These are phyloP conservation scores for Lathronympha strigana DNA, from an alignment of 2,888 invertebrate species.

Conservation along the genomic window DNA sequence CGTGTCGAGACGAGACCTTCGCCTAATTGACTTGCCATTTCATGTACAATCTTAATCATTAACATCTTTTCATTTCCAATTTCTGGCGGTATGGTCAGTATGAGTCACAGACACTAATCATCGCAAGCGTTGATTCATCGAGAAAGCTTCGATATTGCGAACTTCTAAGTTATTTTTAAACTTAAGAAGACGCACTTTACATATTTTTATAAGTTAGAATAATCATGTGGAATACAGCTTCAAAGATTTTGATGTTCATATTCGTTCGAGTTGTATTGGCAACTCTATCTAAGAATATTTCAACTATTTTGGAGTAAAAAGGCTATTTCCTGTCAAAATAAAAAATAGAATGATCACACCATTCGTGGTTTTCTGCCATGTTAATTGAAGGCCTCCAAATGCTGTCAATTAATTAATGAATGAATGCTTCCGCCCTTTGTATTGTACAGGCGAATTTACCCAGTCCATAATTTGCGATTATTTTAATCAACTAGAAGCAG, in stretches of 20 bases:
- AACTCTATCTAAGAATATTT: too few relatives aligned
- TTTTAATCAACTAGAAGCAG: conserved; percentile 1
- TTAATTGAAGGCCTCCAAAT: conserved; percentile 4
- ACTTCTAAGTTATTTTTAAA: not conserved
- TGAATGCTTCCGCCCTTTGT: conserved; percentile 8
- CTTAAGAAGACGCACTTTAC: not conserved
- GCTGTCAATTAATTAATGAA: conserved; percentile 15
- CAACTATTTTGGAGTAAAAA: too few relatives aligned
- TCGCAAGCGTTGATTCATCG: conserved; percentile 35
- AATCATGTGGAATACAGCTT: not conserved
- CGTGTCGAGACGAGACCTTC: too few relatives aligned
- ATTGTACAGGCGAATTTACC: conserved; percentile 6
- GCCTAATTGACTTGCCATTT: not conserved
- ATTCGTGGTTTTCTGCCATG: not conserved
- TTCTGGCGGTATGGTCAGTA: not conserved
- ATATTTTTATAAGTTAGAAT: not conserved
- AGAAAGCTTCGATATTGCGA: conserved; percentile 7
- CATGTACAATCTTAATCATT: not conserved
- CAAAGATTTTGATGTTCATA: too few relatives aligned
- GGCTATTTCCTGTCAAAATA: not conserved
- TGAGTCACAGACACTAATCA: conserved; percentile 33
- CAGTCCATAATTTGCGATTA: not conserved
- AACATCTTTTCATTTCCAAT: not conserved
- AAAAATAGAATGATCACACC: not conserved
- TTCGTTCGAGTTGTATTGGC: too few relatives aligned